Percentiles rank a stretch among this genome's conserved stretches.
These are phyloP conservation scores for Pomacea maculata DNA, from an alignment of 1,140 invertebrate species.

Conservation along the genomic window DNA sequence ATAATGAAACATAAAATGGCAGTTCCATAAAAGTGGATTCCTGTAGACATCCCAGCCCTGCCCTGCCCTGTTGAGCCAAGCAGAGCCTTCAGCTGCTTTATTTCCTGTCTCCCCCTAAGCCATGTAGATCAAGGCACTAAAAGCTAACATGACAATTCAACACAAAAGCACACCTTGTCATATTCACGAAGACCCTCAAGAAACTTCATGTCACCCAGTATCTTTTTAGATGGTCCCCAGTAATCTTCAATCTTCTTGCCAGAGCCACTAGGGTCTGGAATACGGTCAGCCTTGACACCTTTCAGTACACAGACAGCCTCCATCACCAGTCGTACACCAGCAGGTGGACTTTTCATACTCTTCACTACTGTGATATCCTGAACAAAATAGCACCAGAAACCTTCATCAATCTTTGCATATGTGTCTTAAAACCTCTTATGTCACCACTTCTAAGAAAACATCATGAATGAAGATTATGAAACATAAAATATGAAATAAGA, in stretches of 20 bases:
- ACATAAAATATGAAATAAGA: too few species aligned
- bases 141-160: too few species aligned
- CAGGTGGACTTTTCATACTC: conserved; percentile 64
- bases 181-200: conserved; percentile 61
- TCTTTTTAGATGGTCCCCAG: conserved; percentile 65
- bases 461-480: too few species aligned
- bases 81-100: too few species aligned
- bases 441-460: too few species aligned
- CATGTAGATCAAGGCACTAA: too few species aligned
- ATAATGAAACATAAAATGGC: background rate
- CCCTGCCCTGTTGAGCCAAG: background rate
- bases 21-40: background rate
- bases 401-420: background rate
- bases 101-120: too few species aligned
- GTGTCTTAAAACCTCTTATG: background rate
- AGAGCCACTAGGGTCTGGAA: conserved; percentile 62
- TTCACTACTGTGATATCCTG: conserved; percentile 66
- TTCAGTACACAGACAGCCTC: conserved; percentile 66
- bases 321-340: conserved; percentile 62
- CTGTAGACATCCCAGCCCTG: background rate
- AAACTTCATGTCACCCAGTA: conserved; percentile 67
- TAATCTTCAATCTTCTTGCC: conserved; percentile 67
- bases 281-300: conserved; percentile 63
- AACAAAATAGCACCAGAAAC: background rate
- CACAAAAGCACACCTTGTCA: conserved; percentile 58